Evolutionary conservation across 2,797 vertebrate species (phyloP).

Genomic region (Clamator glandarius): DNA sequence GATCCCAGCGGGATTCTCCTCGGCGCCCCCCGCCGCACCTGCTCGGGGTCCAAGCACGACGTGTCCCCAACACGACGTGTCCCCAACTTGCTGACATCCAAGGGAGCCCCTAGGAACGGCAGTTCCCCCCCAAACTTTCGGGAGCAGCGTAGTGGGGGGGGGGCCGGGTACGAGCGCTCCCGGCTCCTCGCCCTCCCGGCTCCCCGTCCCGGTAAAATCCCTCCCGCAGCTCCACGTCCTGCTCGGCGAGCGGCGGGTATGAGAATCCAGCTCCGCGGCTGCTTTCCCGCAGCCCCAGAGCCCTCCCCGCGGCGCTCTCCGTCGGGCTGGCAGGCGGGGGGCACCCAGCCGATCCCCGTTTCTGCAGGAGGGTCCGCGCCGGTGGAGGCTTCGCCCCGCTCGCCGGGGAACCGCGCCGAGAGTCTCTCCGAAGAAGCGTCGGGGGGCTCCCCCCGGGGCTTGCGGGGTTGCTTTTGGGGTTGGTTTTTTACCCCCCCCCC

Average conservation of each 20-base stretch:
- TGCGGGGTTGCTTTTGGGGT: too few relatives aligned
- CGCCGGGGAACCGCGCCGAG: too few relatives aligned
- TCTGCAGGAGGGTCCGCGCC: not conserved
- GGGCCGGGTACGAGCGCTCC: too few relatives aligned
- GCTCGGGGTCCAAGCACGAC: not conserved
- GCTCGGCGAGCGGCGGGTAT: not conserved
- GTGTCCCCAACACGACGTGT: not conserved
- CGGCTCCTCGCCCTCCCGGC: not conserved
- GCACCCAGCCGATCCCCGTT: not conserved
- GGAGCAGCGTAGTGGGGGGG: too few relatives aligned
- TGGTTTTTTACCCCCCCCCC: too few relatives aligned
- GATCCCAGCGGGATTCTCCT: too few relatives aligned
- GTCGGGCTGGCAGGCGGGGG: not conserved
- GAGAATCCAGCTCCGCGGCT: not conserved
- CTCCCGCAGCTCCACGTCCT: not conserved
- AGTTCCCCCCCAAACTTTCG: conserved; percentile 78
- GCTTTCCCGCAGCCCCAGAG: too few relatives aligned
- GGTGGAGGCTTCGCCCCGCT: not conserved
- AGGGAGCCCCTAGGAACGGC: conserved; percentile 71
- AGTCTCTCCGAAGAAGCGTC: too few relatives aligned
- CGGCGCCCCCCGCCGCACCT: not conserved
- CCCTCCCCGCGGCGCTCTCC: not conserved
- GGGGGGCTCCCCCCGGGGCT: too few relatives aligned
- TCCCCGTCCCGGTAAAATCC: not conserved
- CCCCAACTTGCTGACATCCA: conserved; percentile 78